Percentiles rank a stretch among this genome's conserved stretches.
Conservation (phyloP, 2,888 invertebrate species). For the Drosophila diplacantha region DNA sequence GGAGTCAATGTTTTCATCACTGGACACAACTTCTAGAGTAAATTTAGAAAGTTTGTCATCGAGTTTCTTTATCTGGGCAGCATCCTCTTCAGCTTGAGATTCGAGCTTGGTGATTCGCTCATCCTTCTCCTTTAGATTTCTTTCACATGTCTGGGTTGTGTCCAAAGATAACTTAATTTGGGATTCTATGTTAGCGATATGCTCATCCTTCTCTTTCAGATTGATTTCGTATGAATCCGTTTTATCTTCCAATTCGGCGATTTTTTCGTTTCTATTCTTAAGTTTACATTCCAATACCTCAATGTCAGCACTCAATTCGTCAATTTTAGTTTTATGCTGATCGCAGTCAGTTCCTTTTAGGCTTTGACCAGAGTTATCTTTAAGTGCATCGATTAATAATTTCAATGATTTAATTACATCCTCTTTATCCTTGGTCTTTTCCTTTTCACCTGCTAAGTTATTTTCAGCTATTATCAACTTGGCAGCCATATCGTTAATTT, state of each 20-base stretch:
- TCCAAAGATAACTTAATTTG: background rate
- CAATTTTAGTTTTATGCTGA: background rate
- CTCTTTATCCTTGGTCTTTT: background rate
- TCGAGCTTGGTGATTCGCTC: background rate
- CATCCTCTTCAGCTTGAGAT: background rate
- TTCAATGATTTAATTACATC: constrained; percentile 1
- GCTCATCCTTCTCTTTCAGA: background rate
- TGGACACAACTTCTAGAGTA: no score
- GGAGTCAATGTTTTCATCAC: no score
- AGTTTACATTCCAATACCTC: constrained; percentile 4
- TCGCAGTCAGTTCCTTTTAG: background rate
- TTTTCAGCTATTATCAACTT: background rate
- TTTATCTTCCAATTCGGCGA: background rate
- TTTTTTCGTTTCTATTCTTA: background rate
- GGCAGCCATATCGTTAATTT: background rate
- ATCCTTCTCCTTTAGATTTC: background rate
- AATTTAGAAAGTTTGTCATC: background rate
- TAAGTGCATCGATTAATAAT: background rate
- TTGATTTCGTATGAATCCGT: background rate
- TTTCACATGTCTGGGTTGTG: background rate
- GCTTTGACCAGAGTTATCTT: background rate
- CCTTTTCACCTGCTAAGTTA: background rate
- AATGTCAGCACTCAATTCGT: background rate
- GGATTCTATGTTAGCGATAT: background rate
- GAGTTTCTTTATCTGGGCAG: background rate